Evolutionary conservation across 2,113 vertebrate species (phyloP).

Genomic region (Ptyas mucosa): DNA sequence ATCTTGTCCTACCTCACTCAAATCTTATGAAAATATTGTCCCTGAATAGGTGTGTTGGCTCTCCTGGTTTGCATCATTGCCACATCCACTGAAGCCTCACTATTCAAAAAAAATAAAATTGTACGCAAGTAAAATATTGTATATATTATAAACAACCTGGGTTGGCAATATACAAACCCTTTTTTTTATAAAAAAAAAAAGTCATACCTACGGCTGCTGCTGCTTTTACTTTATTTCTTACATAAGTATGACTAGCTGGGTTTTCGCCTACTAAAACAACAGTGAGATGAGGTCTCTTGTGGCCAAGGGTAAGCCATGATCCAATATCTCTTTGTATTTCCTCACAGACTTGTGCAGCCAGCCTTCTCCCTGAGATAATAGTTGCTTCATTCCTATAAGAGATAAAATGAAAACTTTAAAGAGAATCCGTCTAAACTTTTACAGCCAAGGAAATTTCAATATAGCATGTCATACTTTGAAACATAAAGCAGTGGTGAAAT

Average conservation of each 20-base stretch:
- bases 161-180: background rate
- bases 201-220: conserved; percentile 80
- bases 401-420: conserved; percentile 21
- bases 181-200: background rate
- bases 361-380: conserved; percentile 82
- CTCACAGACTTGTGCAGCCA: conserved; percentile 82
- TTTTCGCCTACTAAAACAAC: conserved; percentile 86
- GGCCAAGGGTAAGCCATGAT: conserved; percentile 77
- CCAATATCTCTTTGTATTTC: conserved; percentile 85
- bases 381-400: conserved; percentile 76
- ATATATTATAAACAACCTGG: background rate
- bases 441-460: background rate
- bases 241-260: conserved; percentile 86
- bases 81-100: background rate
- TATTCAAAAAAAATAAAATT: background rate
- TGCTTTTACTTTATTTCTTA: conserved; percentile 85
- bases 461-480: background rate
- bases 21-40: background rate
- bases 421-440: background rate
- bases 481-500: background rate
- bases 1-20: background rate
- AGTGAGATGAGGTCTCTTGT: conserved; percentile 86
- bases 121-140: background rate
- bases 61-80: background rate
- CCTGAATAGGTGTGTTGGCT: background rate